Base-by-base conservation (phyloP, 2,113 vertebrate genomes). In the Oxygymnocypris stewartii region DNA sequence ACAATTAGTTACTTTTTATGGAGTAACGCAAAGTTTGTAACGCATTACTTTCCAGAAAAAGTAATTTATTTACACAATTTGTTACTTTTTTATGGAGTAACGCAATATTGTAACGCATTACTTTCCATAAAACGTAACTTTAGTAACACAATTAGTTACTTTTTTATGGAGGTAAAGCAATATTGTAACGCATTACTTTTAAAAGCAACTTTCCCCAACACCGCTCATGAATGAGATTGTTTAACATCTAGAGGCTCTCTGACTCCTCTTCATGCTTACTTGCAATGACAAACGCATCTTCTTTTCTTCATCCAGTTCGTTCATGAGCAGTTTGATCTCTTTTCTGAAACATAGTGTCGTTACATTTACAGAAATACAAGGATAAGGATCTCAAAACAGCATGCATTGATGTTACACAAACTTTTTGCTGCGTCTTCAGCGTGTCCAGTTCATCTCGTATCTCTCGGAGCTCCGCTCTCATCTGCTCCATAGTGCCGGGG, bases 351-450 rank as follows among this genome's bases (percentile, higher is more conserved):
- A 91, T 10, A 91, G 13, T 35, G 6, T 23, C 31, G 11, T 59
- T 23, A n/a, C 4, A 6, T 18, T 47, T 31, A 63, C 14, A 37
- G 11, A 86, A 25, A 49, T 13, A 69, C 2, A 40, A 40, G 8
- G 23, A 28, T n/a, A 20, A 28, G 40, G 1, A 31, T 61, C 11
- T 0, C 31, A 42, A 47, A 12, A 49, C 23, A 11, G 20, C n/a
- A 77, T 25, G 9, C 18, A 63, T 85, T 10, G 13, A 49, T 44
- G 37, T 57, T 44, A 4, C 88, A 80, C 96, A 91, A 94, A 99
- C 98, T 99, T 99, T 99, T 90, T 99, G 98, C 91, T 98, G 98
- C 90, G 94, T 96, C 94, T 97, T 99, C 95, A 99, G 98, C 78
- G 94, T 95, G 91, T 99, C 96, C 75, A 99, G 95, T 89, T 97